Percentiles rank a stretch among this genome's conserved stretches.
Evolutionary conservation across 1,140 invertebrate species (phyloP).

Genomic region (Drosophila sturtevanti): DNA sequence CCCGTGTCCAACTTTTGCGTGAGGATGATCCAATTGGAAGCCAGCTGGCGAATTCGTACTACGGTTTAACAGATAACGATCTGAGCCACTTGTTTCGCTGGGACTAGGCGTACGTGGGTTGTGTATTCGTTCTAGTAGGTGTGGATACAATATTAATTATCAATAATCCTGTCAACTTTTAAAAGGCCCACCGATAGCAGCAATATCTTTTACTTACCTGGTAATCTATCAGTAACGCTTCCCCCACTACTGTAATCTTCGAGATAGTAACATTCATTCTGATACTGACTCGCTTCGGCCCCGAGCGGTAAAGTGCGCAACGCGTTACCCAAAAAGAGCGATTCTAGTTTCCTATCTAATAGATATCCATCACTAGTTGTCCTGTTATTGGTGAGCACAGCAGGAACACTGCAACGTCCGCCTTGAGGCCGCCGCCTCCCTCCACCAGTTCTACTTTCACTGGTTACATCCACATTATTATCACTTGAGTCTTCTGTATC

Average conservation of each 20-base stretch:
- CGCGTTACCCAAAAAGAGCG: conserved; percentile 73
- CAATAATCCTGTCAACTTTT: too few species aligned
- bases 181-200: too few species aligned
- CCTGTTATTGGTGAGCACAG: conserved; percentile 52
- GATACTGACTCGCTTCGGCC: conserved; percentile 76
- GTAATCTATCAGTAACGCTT: conserved; percentile 67
- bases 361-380: conserved; percentile 58
- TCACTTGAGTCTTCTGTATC: conserved; percentile 78
- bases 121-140: conserved; percentile 53
- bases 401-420: conserved; percentile 75
- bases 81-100: conserved; percentile 82
- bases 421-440: conserved; percentile 48
- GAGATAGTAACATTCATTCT: conserved; percentile 78
- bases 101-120: conserved; percentile 77
- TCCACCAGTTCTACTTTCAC: conserved; percentile 31
- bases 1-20: conserved; percentile 78
- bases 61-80: conserved; percentile 78
- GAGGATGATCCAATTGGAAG: conserved; percentile 71
- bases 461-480: conserved; percentile 47
- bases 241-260: conserved; percentile 79
- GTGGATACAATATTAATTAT: not conserved
- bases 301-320: conserved; percentile 70
- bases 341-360: conserved; percentile 82
- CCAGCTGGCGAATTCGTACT: conserved; percentile 73
- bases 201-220: conserved; percentile 63